phyloP scores from a whole-genome alignment of 2,888 invertebrate species.

The Seladonia tumulorum region DNA sequence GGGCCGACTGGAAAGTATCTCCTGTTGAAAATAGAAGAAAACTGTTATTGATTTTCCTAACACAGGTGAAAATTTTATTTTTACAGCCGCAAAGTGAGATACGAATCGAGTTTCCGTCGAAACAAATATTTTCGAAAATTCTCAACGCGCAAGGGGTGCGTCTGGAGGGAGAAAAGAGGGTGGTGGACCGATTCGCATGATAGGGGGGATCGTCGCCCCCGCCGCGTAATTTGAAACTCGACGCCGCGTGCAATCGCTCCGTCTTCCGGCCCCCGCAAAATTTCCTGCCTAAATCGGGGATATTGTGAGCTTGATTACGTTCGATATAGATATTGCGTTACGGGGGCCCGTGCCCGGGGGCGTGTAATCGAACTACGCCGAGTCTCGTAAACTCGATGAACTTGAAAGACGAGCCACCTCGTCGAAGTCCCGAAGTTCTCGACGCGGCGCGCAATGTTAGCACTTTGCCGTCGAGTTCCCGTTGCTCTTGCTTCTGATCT shows the following conservation, averaged over 20 bases:
- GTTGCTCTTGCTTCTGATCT: background rate
- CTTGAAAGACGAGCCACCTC: conserved; percentile 60
- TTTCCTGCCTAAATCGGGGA: conserved; percentile 66
- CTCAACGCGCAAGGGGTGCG: background rate
- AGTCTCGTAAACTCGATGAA: conserved; percentile 63
- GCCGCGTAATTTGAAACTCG: conserved; percentile 28
- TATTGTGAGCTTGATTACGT: conserved; percentile 67
- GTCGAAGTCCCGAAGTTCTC: conserved; percentile 49
- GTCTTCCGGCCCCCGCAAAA: conserved; percentile 45
- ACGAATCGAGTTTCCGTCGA: no score
- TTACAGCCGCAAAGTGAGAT: no score
- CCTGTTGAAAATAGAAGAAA: no score
- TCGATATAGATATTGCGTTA: conserved; percentile 68
- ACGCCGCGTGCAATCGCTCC: conserved; percentile 22
- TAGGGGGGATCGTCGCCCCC: background rate
- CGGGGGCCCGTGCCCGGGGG: conserved; percentile 58
- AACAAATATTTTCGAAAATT: background rate
- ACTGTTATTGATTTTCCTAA: no score
- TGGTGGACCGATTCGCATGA: background rate
- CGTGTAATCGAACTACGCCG: conserved; percentile 65
- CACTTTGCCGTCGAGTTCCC: conserved; percentile 49
- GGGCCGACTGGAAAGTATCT: no score
- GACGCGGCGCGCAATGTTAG: conserved; percentile 50
- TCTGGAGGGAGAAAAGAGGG: background rate
- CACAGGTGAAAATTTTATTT: no score